Base-by-base conservation (phyloP, 2,113 vertebrate genomes). In the Cyphomyrus plagiostoma region DNA sequence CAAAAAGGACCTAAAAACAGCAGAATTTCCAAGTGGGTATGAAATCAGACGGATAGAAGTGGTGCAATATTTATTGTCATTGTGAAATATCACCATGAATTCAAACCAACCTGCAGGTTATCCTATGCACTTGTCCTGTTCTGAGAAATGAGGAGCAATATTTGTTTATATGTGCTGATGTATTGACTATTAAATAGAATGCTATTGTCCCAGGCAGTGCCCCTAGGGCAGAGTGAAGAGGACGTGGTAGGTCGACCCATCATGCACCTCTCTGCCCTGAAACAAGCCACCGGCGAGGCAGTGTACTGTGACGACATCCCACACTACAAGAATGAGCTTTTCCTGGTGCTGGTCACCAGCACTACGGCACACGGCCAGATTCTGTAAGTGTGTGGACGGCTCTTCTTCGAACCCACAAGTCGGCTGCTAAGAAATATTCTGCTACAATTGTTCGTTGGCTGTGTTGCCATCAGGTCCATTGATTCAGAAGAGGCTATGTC, bases 221-320 rank as follows among this genome's bases (percentile, higher is more conserved):
- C 98, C 19, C 90, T 93, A 49, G 96, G 95, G n/a, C 97, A 97
- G 93, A 91, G 88, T 0, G 86, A 93, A 56, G 96, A 97, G 0
- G 98, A 99, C 77, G 95, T 94, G 66, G 96, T 99, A 66, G 98
- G 98, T 8, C 95, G 95, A 82, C 98, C 98, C 42, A 52, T 99
- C 89, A 94, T 97, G 93, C 98, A 99, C 0, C 94, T 99, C 87
- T 96, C 98, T 0, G 97, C 98, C 0, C 82, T 95, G 93, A 97
- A 98, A 92, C 98, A 99, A 91, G 97, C 98, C 1, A 97, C 97
- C 0, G 98, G 98, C 2, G 98, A 99, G 91, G 98, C 98, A 0
- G 90, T 98, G 80, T 99, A 98, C 94, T 99, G 97, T 0, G 98
- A 99, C 0, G 98, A 99, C 90, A 95, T 99, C n/a, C 97, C 97